Evolutionary conservation across 2,888 invertebrate species (phyloP).

Genomic region (Clusia tigrina): DNA sequence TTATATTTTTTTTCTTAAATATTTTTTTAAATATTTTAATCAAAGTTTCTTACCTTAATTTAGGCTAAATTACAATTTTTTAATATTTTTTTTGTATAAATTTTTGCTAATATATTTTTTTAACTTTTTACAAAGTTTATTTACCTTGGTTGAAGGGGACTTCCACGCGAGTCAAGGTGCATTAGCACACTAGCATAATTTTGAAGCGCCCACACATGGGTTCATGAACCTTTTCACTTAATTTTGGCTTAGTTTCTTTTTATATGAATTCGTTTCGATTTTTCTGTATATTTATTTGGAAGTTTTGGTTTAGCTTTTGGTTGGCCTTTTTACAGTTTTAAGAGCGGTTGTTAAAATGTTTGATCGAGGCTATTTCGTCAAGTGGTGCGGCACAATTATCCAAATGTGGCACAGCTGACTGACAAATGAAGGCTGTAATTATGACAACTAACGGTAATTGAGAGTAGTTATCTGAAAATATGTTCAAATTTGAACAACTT

Average conservation of each 20-base stretch:
- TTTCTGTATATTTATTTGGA: slow-evolving; percentile 12
- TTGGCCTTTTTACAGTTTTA: background rate
- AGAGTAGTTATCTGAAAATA: too few relatives aligned
- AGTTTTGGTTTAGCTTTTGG: background rate
- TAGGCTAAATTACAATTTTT: too few relatives aligned
- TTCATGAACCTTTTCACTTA: slow-evolving; percentile 12
- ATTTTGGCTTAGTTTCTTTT: slow-evolving; percentile 4
- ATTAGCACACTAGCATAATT: slow-evolving; percentile 42
- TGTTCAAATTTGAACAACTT: too few relatives aligned
- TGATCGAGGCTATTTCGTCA: background rate
- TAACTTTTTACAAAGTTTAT: too few relatives aligned
- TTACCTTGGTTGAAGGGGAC: too few relatives aligned
- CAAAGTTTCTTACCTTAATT: too few relatives aligned
- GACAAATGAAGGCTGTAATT: background rate
- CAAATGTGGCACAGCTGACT: background rate
- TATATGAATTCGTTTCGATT: slow-evolving; percentile 27
- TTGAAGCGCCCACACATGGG: background rate
- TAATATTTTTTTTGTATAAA: too few relatives aligned
- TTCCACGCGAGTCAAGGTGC: slow-evolving; percentile 44
- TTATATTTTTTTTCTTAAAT: slow-evolving; percentile 13
- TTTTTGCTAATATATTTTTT: too few relatives aligned
- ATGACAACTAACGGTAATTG: too few relatives aligned
- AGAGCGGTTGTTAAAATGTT: background rate
- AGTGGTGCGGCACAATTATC: background rate
- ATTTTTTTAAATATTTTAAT: too few relatives aligned